Evolutionary conservation across 2,888 invertebrate genomes (phyloP).

Genomic region (Cephus nigrinus): DNA sequence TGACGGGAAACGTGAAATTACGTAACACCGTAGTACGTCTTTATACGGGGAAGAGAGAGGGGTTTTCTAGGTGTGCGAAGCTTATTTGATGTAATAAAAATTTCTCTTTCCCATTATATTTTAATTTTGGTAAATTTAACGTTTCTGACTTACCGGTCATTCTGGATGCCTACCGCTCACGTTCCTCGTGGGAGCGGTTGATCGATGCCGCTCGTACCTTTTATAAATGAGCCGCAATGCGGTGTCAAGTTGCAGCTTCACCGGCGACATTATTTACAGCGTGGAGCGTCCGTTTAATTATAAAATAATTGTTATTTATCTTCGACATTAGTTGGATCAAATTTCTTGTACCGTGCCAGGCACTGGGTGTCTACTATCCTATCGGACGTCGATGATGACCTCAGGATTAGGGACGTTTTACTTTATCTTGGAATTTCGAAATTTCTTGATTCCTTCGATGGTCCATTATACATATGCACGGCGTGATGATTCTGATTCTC

Average conservation of each 20-base stretch:
- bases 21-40: background rate
- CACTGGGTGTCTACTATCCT: background rate
- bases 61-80: background rate
- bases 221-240: slow-evolving; percentile 56
- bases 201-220: slow-evolving; percentile 56
- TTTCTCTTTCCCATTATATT: background rate
- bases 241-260: slow-evolving; percentile 51
- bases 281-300: slow-evolving; percentile 50
- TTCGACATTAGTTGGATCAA: slow-evolving; percentile 45
- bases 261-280: slow-evolving; percentile 44
- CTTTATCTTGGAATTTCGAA: background rate
- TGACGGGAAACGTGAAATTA: background rate
- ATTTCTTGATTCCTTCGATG: background rate
- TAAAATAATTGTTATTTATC: slow-evolving; percentile 62
- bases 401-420: background rate
- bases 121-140: background rate
- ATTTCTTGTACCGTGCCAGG: slow-evolving; percentile 30
- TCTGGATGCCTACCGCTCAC: background rate
- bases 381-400: background rate
- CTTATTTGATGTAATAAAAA: background rate
- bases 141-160: background rate
- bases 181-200: slow-evolving; percentile 36
- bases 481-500: background rate
- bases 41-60: background rate
- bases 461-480: background rate